Conservation (phyloP, 2,888 invertebrate genomes). For the Bugula neritina region DNA sequence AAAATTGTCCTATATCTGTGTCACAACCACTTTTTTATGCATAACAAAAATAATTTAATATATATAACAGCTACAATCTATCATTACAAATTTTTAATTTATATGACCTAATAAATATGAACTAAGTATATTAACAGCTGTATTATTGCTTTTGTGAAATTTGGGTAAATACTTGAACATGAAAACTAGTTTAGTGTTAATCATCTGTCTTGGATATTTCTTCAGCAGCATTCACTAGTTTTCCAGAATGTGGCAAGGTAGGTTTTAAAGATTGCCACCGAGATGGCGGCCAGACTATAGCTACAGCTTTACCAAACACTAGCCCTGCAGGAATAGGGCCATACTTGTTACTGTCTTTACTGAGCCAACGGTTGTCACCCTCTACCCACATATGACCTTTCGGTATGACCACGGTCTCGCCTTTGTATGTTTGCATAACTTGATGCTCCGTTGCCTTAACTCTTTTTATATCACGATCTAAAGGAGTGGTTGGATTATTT, state of each 20-base stretch:
- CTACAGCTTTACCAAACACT: slow-evolving; percentile 25
- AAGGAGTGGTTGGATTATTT: neutral
- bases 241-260: too few species aligned
- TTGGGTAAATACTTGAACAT: too few species aligned
- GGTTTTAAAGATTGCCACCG: slow-evolving; percentile 6
- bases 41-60: too few species aligned
- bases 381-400: slow-evolving; percentile 24
- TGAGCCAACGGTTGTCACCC: slow-evolving; percentile 1
- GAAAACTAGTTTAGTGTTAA: too few species aligned
- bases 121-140: too few species aligned
- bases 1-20: too few species aligned
- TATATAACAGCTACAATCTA: too few species aligned
- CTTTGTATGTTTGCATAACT: slow-evolving; percentile 8
- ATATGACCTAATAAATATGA: too few species aligned
- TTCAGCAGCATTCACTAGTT: neutral
- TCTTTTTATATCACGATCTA: slow-evolving; percentile 12
- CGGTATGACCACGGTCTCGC: neutral
- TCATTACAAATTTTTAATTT: too few species aligned
- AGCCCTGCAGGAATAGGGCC: slow-evolving; percentile 20
- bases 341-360: slow-evolving; percentile 26
- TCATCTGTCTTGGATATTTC: too few species aligned
- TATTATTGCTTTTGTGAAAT: too few species aligned
- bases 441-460: neutral
- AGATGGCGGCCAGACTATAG: slow-evolving; percentile 17
- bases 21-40: too few species aligned